phyloP scores from a whole-genome alignment of 2,888 invertebrate species.

The Hetaerina titia region DNA sequence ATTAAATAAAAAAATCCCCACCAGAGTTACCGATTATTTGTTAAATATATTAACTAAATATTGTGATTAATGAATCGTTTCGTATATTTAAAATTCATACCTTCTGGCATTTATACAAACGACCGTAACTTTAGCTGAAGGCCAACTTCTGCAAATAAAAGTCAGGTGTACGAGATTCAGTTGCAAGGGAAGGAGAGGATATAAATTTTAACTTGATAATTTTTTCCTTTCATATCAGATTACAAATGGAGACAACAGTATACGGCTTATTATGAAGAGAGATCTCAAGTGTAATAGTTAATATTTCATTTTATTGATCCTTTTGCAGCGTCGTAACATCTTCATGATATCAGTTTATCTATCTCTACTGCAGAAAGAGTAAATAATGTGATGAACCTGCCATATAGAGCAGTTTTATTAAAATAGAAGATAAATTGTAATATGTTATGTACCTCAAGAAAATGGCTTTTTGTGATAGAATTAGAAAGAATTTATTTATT shows the following conservation, averaged over 20 bases:
- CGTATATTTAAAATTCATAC: neutral
- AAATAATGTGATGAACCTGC: too few species aligned
- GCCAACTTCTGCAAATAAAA: neutral
- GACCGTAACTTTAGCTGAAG: neutral
- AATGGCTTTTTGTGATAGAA: too few species aligned
- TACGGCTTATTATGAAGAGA: too few species aligned
- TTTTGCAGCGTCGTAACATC: too few species aligned
- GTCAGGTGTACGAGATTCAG: neutral
- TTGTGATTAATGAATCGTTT: neutral
- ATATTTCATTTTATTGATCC: too few species aligned
- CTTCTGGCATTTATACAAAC: neutral
- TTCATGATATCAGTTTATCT: too few species aligned
- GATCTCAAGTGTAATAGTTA: too few species aligned
- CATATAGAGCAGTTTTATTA: too few species aligned
- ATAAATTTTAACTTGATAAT: neutral
- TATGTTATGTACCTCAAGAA: too few species aligned
- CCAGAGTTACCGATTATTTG: neutral
- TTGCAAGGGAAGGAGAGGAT: neutral
- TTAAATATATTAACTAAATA: neutral
- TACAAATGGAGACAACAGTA: neutral
- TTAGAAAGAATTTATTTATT: too few species aligned
- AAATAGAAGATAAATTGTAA: too few species aligned
- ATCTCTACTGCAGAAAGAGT: too few species aligned
- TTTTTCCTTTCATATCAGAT: neutral
- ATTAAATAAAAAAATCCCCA: neutral